These are phyloP conservation scores for Dorcus parallelipipedus DNA, from an alignment of 2,888 invertebrate species.

Conservation along the genomic window DNA sequence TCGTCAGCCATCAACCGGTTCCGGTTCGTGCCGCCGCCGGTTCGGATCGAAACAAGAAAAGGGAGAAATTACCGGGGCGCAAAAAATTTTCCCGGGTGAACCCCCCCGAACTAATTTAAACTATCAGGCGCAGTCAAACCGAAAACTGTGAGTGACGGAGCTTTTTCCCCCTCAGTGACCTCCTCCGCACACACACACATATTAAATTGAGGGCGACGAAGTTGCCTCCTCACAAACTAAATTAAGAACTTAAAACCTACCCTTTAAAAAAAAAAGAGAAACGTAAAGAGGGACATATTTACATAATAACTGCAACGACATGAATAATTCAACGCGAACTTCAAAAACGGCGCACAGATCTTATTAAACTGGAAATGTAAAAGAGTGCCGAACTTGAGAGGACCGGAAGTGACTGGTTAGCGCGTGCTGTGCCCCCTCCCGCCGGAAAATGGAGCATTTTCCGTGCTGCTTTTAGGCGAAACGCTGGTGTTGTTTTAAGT, in stretches of 20 bases:
- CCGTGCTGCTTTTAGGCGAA: neutral
- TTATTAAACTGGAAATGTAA: neutral
- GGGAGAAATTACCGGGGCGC: neutral
- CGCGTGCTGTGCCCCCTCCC: no score
- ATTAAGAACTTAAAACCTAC: neutral
- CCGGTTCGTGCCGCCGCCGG: conserved; percentile 16
- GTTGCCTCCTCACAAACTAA: neutral
- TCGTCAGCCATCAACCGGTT: conserved; percentile 10
- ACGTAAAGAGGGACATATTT: neutral
- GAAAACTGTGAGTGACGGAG: no score
- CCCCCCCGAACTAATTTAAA: no score
- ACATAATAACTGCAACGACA: conserved; percentile 3
- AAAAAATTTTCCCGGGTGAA: neutral
- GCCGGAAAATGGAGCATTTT: no score
- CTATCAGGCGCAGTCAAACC: no score
- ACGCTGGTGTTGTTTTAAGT: neutral
- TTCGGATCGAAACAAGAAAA: neutral
- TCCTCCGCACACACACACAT: no score
- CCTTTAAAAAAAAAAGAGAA: neutral
- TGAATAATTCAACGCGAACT: conserved; percentile 4
- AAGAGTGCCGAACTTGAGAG: neutral
- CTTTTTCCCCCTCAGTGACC: no score
- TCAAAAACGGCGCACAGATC: neutral
- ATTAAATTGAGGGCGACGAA: no score
- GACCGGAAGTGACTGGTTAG: no score